These are phyloP conservation scores for Megathymus violae DNA, from an alignment of 1,140 invertebrate genomes.

Conservation along the genomic window DNA sequence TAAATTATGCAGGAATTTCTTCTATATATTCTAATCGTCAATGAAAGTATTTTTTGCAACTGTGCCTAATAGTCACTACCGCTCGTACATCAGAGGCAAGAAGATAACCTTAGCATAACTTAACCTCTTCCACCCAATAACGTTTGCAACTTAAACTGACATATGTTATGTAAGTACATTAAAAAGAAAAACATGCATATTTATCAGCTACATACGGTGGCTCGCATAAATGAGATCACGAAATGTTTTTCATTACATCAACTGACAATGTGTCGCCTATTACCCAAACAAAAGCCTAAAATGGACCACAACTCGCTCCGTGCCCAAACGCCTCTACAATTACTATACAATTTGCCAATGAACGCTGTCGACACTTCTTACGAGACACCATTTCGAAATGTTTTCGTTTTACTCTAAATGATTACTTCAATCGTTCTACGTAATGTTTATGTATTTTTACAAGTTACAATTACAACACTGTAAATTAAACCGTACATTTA, in stretches of 20 bases:
- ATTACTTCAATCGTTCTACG: neutral
- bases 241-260: slow-evolving; percentile 1
- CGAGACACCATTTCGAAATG: neutral
- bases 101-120: too few species aligned
- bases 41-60: too few species aligned
- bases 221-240: neutral
- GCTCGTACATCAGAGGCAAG: too few species aligned
- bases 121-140: too few species aligned
- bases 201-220: neutral
- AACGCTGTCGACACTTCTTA: slow-evolving; percentile 1
- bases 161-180: too few species aligned
- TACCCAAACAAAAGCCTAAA: slow-evolving; percentile 6
- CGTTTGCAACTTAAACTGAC: too few species aligned
- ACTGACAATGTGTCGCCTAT: slow-evolving; percentile 3
- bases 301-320: neutral
- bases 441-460: slow-evolving; percentile 13
- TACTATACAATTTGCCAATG: slow-evolving; percentile 4
- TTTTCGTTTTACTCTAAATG: slow-evolving; percentile 2
- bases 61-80: too few species aligned
- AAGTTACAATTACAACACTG: too few species aligned
- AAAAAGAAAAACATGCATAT: neutral
- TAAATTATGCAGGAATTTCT: too few species aligned
- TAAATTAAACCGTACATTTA: too few species aligned
- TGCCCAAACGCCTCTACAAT: slow-evolving; percentile 2
- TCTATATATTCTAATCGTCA: too few species aligned